These are phyloP conservation scores for Uromys caudimaculatus DNA, from an alignment of 2,797 vertebrate genomes.

Conservation along the genomic window DNA sequence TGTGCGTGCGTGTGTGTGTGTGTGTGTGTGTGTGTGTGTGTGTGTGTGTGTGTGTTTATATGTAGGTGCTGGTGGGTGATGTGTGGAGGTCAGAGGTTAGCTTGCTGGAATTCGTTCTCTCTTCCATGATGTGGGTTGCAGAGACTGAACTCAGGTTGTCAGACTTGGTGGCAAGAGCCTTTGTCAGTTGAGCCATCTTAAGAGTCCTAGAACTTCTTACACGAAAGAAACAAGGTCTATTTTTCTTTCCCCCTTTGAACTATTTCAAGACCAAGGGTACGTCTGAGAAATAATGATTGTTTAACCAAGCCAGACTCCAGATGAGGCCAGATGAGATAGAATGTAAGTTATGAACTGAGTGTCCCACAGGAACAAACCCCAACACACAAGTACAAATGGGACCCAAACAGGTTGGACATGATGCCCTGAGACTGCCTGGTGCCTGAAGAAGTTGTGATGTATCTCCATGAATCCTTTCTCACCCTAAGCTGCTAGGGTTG, in stretches of 20 bases:
- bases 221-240: background rate
- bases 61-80: background rate
- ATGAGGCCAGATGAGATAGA: background rate
- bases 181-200: background rate
- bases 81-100: background rate
- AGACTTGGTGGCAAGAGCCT: background rate
- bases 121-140: background rate
- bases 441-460: background rate
- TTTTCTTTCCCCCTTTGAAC: slow-evolving; percentile 41
- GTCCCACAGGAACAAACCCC: background rate
- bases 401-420: background rate
- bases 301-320: background rate
- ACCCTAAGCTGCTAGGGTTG: background rate
- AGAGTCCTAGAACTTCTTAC: background rate
- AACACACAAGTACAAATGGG: background rate
- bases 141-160: background rate
- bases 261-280: background rate
- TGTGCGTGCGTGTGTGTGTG: background rate
- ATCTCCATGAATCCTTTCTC: background rate
- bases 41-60: background rate
- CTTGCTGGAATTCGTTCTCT: background rate
- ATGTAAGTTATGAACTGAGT: background rate
- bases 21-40: background rate
- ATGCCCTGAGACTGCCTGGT: background rate
- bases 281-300: background rate